A percentile compares a stretch with the other conserved stretches of the same genome.
Conservation (phyloP, 2,888 invertebrate species). For the Machimus atricapillus region DNA sequence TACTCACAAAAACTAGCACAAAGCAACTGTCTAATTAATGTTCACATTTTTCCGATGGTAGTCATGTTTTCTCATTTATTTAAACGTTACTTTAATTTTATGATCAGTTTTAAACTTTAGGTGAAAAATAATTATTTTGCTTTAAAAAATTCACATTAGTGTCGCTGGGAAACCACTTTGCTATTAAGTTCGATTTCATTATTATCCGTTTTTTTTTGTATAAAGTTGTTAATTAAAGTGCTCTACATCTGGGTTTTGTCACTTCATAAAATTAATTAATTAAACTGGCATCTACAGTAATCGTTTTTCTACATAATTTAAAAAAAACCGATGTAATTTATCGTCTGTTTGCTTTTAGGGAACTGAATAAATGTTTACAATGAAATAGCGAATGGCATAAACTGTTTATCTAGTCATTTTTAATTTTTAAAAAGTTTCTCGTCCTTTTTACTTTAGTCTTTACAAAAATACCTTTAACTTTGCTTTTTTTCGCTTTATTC, state of each 20-base stretch:
- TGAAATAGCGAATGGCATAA: neutral
- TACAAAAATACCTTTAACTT: constrained; percentile 12
- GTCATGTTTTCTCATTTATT: neutral
- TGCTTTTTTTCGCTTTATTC: neutral
- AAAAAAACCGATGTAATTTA: neutral
- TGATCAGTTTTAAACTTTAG: neutral
- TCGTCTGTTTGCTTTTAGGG: neutral
- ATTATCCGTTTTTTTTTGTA: constrained; percentile 7
- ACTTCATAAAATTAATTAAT: neutral
- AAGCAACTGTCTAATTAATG: neutral
- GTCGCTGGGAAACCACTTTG: constrained; percentile 27
- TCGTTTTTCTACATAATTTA: neutral
- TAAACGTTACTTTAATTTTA: neutral
- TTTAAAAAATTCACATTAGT: neutral
- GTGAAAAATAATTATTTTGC: constrained; percentile 4
- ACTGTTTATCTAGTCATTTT: neutral
- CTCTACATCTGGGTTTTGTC: neutral
- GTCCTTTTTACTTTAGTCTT: neutral
- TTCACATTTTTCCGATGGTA: neutral
- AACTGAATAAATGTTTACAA: neutral
- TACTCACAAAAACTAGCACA: neutral
- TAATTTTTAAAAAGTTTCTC: neutral
- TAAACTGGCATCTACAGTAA: neutral
- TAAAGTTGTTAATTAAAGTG: neutral
- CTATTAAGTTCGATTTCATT: constrained; percentile 7